phyloP scores from a whole-genome alignment of 2,113 vertebrate species.

The Tinamus guttatus region DNA sequence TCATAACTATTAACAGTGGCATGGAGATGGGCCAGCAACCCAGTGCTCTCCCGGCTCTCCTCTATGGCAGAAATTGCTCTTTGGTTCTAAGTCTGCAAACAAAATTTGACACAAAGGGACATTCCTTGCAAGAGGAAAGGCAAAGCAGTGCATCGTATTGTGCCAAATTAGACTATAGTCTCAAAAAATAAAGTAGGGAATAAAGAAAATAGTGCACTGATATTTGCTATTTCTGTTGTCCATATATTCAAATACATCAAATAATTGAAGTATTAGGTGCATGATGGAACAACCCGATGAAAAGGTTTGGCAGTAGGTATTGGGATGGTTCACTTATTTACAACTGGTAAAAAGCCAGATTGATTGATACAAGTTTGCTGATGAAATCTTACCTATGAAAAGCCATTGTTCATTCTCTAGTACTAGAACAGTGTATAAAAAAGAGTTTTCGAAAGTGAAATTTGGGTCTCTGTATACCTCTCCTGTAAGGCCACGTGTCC shows the following conservation, averaged over 20 bases:
- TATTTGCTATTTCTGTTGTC: neutral
- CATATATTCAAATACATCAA: fast-evolving
- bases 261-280: neutral
- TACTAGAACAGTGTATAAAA: fast-evolving
- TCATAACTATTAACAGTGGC: slow-evolving; percentile 60
- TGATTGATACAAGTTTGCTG: neutral
- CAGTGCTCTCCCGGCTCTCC: neutral
- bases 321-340: neutral
- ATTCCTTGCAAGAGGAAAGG: neutral
- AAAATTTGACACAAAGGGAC: slow-evolving; percentile 3
- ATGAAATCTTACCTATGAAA: neutral
- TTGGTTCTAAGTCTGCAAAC: neutral
- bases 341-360: neutral
- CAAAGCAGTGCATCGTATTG: neutral
- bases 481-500: slow-evolving; percentile 18
- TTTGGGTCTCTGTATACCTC: slow-evolving; percentile 7
- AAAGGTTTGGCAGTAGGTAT: neutral
- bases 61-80: slow-evolving; percentile 17
- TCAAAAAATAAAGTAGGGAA: neutral
- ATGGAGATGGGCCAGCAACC: slow-evolving; percentile 9
- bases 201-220: neutral
- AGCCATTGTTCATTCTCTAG: neutral
- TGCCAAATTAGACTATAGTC: neutral
- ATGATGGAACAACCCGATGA: neutral
- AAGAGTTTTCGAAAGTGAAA: slow-evolving; percentile 22